phyloP scores from a whole-genome alignment of 2,888 invertebrate species.

The Lymantria dispar region DNA sequence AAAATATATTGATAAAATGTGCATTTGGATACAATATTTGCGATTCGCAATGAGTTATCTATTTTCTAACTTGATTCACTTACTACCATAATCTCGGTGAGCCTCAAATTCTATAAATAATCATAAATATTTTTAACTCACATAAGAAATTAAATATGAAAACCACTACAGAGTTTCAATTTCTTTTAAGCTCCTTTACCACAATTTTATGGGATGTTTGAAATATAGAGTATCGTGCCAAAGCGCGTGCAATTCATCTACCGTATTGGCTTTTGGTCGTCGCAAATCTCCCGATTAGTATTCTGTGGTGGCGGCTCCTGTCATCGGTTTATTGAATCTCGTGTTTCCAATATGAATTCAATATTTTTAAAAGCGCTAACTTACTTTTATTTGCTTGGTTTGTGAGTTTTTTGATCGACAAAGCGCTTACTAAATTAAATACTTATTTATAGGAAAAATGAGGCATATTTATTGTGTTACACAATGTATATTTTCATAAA shows the following conservation, averaged over 20 bases:
- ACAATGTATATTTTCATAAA: not conserved
- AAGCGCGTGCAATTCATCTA: constrained; percentile 25
- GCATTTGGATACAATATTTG: too few relatives aligned
- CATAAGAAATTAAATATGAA: too few relatives aligned
- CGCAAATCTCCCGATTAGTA: constrained; percentile 66
- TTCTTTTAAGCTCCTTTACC: not conserved
- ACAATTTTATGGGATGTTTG: constrained; percentile 12
- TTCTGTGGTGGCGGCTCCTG: constrained; percentile 55
- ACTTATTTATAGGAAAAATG: not conserved
- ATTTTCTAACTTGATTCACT: too few relatives aligned
- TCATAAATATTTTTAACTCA: too few relatives aligned
- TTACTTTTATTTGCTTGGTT: constrained; percentile 44
- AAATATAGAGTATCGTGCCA: constrained; percentile 15
- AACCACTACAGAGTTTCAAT: not conserved
- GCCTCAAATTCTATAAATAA: too few relatives aligned
- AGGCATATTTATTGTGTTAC: not conserved
- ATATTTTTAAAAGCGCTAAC: constrained; percentile 37
- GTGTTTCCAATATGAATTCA: constrained; percentile 53
- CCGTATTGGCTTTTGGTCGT: constrained; percentile 53
- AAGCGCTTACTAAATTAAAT: constrained; percentile 8
- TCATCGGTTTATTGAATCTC: constrained; percentile 57
- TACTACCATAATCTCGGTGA: too few relatives aligned
- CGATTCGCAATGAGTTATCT: too few relatives aligned
- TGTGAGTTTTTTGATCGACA: constrained; percentile 37
- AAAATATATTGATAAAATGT: too few relatives aligned